phyloP scores from a whole-genome alignment of 1,140 invertebrate genomes.

The Yoshiicerus persimilis region DNA sequence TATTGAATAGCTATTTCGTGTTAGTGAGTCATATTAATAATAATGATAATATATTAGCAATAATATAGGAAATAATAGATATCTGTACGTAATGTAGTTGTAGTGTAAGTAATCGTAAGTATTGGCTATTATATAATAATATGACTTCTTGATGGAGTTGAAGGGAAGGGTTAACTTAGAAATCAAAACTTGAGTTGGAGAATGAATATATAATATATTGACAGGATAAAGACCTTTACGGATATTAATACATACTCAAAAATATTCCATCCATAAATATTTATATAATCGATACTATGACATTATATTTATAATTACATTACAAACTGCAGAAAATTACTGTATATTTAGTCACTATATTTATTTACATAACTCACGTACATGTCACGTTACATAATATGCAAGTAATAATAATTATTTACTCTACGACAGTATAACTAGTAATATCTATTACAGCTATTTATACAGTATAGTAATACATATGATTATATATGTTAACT shows the following conservation, averaged over 20 bases:
- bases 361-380: neutral
- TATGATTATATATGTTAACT: neutral
- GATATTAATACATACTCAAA: conserved; percentile 12
- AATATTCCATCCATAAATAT: conserved; percentile 4
- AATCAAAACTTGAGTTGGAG: conserved; percentile 2
- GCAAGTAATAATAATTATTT: neutral
- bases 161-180: conserved; percentile 1
- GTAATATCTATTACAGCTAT: neutral
- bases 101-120: neutral
- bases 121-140: neutral
- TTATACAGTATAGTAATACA: neutral
- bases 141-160: conserved; percentile 6
- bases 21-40: neutral
- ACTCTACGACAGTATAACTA: neutral
- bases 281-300: neutral
- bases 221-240: neutral
- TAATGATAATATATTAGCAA: neutral
- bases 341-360: neutral
- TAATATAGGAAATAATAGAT: neutral
- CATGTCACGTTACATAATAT: neutral
- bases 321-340: conserved; percentile 7
- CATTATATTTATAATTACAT: neutral
- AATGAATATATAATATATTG: neutral
- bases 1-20: neutral
- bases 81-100: neutral